Evolutionary conservation across 2,113 vertebrate species (phyloP).

Genomic region (Salvelinus fontinalis): DNA sequence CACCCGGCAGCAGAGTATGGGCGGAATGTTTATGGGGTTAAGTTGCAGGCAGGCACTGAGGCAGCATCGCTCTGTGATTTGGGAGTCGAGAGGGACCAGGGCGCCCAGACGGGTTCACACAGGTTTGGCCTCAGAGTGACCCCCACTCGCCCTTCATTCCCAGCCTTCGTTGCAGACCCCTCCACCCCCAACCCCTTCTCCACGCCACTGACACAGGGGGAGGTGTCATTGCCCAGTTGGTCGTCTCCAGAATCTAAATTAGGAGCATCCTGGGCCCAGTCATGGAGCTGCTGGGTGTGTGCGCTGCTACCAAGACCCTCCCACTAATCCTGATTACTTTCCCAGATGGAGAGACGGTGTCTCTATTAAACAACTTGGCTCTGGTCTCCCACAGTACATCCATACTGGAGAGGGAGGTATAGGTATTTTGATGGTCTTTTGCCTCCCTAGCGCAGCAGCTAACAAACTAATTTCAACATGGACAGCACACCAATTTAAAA

Average conservation of each 20-base stretch:
- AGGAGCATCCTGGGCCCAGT: neutral
- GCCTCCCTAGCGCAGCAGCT: neutral
- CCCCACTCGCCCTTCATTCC: neutral
- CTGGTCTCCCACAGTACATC: neutral
- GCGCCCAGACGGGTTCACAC: conserved; percentile 3
- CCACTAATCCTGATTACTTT: conserved; percentile 28
- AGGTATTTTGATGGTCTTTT: too few relatives aligned
- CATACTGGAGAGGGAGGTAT: neutral
- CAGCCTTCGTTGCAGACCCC: neutral
- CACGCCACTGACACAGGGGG: neutral
- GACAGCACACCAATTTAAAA: neutral
- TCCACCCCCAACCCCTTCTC: neutral
- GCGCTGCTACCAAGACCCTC: neutral
- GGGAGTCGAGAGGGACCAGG: neutral
- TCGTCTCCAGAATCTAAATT: neutral
- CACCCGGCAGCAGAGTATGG: conserved; percentile 16
- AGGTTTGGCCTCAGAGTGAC: neutral
- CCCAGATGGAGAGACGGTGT: conserved; percentile 29
- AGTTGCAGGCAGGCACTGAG: conserved; percentile 20
- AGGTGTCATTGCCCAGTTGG: too few relatives aligned
- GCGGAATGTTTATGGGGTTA: conserved; percentile 45
- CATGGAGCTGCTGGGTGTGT: neutral
- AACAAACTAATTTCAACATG: neutral
- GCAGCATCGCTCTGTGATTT: conserved; percentile 3
- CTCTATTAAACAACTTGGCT: neutral